Evolutionary conservation across 2,797 vertebrate species (phyloP), one percentile per base, ranked within the genome.

Genomic region (Pseudopleuronectes americanus): DNA sequence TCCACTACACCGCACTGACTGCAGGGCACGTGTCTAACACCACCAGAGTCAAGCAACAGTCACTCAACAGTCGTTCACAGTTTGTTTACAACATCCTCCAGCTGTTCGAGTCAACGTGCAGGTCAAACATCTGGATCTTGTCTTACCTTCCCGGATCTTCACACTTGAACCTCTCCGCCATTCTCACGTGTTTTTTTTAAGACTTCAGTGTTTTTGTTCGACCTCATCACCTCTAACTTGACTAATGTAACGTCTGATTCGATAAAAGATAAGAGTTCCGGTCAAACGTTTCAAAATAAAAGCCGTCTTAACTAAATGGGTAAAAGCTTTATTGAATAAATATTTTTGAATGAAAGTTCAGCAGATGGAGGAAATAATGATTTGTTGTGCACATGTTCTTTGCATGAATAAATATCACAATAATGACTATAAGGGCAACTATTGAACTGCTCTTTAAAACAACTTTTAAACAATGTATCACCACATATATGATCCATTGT

Each of bases 211-310:
- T 16, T 70, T 66, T 59, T 21, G 6, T 23, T 17, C 1, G 5
- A 3, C 1, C 28, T 43, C 14, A 7, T 47, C 5, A 9, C 5
- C 31, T 19, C 9, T 8, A 0, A 6, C 21, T 2, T 26, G 8
- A 51, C 28, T 17, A 4, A 12, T 68, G 43, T 17, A 5, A 45
- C 19, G 17, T 45, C 17, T 8, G 6, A 21, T 21, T 4, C n/a
- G 47, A 14, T 48, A 21, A 8, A 48, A 8, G 3, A 48, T 14
- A 9, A 4, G 0, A 31, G 7, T 70, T 80, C 79, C 74, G 62
- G 59, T 6, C 2, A 6, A 22, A 1, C 3, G 0, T 76, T 84
- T 76, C 79, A 80, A 80, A 80, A 61, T 76, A 49, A 77, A 76
- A 58, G 0, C 13, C 0, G 2, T 1, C 6, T 36, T 24, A 0